Evolutionary conservation across 2,797 vertebrate species (phyloP), one percentile per base, ranked within the genome.

Genomic region (Pempheris klunzingeri): DNA sequence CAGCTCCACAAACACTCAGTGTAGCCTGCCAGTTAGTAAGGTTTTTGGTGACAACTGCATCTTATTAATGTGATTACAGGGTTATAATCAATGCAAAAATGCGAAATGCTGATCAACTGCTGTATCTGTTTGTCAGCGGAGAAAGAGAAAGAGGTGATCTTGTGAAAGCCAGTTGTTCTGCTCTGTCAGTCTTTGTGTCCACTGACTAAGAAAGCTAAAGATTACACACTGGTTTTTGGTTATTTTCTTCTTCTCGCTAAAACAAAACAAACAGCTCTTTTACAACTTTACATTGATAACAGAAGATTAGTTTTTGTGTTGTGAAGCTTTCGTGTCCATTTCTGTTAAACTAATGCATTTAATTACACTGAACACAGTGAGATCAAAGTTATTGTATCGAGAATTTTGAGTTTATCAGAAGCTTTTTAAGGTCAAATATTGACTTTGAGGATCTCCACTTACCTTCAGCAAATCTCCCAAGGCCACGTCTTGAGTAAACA

Each of bases 381-480:
- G 26, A 60, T 26, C 12, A 54, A 58, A 20, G n/a, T 8, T 15
- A 50, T 22, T 52, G 20, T 22, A 18, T 7, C n/a, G 39, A 18
- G 17, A 55, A 50, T 43, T 15, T 3, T 30, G 52, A 55, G 11
- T 65, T 60, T 39, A 64, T 71, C 41, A 50, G 38, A 69, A 73
- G 59, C 34, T 43, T 59, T 39, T 55, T 50, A 30, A 50, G 62
- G 57, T 54, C 50, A 18, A 61, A 44, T 61, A 55, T 57, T 15
- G 66, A 71, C 60, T 68, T 53, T 11, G 46, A 50, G 64, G 57
- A 49, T 61, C n/a, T 57, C 6, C 3, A 5, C 15, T 2, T 4
- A 30, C 39, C 52, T 62, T 74, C 47, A 24, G 5, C 41, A 50
- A 59, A 50, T 52, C 55, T 32, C 55, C 52, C 0, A 3, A 47